Percentiles rank a stretch among this genome's conserved stretches.
Conservation (phyloP, 2,113 vertebrate species). For the Smithornis capensis region DNA sequence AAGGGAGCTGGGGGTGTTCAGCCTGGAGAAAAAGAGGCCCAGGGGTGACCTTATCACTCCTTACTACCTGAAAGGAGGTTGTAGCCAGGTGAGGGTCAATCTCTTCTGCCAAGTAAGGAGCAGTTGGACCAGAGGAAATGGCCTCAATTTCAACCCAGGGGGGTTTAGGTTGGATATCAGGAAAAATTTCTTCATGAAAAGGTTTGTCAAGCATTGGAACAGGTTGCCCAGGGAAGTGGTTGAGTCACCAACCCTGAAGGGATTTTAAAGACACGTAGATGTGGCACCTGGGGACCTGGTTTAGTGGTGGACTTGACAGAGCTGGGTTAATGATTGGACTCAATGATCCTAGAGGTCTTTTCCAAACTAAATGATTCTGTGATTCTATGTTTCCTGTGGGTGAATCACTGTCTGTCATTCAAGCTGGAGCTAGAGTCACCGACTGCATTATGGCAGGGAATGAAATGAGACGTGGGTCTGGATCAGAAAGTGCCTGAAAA, state of each 20-base stretch:
- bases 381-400: background rate
- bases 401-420: slow-evolving; percentile 22
- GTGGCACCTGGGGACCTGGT: background rate
- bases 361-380: background rate
- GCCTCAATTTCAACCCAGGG: background rate
- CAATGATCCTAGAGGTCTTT: background rate
- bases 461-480: background rate
- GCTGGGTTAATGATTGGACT: background rate
- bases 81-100: background rate
- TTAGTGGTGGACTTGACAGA: background rate
- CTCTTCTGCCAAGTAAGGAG: background rate
- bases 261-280: background rate
- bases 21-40: background rate
- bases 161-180: background rate
- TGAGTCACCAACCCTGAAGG: background rate
- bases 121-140: background rate
- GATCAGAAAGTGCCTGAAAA: background rate
- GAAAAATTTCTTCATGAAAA: background rate
- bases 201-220: background rate
- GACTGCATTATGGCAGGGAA: background rate
- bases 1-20: background rate
- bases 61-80: background rate
- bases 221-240: background rate
- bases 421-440: background rate
- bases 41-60: background rate